A percentile compares a stretch with the other conserved stretches of the same genome.
phyloP scores from a whole-genome alignment of 2,113 vertebrate genomes.

The Phaethon lepturus region DNA sequence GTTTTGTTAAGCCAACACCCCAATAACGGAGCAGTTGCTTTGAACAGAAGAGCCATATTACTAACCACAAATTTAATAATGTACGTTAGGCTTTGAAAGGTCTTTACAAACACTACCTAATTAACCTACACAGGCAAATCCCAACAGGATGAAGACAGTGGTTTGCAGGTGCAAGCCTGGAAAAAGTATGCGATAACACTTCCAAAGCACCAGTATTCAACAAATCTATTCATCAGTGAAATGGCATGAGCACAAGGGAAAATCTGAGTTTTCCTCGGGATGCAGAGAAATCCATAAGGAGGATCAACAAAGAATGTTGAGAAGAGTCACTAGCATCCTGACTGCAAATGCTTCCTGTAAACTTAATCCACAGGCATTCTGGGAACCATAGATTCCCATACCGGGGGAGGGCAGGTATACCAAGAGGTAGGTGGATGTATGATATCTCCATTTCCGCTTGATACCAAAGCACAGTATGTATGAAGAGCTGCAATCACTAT shows the following conservation, averaged over 20 bases:
- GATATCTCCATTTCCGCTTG: neutral
- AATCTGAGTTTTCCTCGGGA: neutral
- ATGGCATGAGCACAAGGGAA: neutral
- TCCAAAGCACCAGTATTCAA: neutral
- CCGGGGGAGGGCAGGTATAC: neutral
- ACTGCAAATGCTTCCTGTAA: neutral
- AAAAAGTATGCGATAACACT: neutral
- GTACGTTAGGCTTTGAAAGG: neutral
- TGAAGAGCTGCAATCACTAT: neutral
- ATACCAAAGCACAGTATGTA: neutral
- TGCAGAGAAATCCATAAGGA: neutral
- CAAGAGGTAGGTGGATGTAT: rapidly evolving
- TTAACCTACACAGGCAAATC: conserved; percentile 50
- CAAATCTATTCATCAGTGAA: neutral
- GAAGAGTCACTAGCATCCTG: neutral
- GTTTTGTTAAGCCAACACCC: conserved; percentile 56
- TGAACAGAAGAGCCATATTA: conserved; percentile 20
- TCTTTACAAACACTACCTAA: conserved; percentile 28
- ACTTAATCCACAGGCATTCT: neutral
- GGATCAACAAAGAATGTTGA: neutral
- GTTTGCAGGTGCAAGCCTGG: conserved; percentile 21
- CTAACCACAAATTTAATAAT: neutral
- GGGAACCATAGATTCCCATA: neutral
- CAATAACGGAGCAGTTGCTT: conserved; percentile 19
- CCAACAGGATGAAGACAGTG: neutral